Percentiles rank a stretch among this genome's conserved stretches.
phyloP scores from a whole-genome alignment of 1,140 invertebrate species.

The Hyphantria cunea region DNA sequence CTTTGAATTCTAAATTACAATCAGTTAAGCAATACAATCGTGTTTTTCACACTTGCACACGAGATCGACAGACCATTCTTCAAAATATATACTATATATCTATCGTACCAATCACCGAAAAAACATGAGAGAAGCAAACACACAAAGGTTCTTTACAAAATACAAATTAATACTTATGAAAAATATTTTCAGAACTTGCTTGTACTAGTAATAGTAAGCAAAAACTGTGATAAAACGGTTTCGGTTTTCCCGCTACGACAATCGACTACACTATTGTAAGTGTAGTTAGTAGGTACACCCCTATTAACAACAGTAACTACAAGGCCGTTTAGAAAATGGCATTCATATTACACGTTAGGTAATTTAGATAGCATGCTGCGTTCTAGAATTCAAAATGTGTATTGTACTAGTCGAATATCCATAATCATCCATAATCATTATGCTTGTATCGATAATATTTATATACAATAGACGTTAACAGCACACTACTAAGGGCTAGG shows the following conservation, averaged over 20 bases:
- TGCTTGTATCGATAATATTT: constrained; percentile 21
- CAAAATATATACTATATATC: too few species aligned
- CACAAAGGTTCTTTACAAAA: too few species aligned
- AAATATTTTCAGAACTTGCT: too few species aligned
- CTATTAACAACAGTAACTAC: too few species aligned
- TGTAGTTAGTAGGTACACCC: not conserved
- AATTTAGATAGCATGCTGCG: constrained; percentile 22
- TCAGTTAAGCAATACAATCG: too few species aligned
- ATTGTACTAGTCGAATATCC: constrained; percentile 15
- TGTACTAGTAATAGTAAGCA: too few species aligned
- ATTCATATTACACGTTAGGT: constrained; percentile 15
- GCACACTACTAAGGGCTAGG: not conserved
- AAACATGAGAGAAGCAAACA: too few species aligned
- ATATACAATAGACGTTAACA: not conserved
- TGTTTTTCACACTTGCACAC: too few species aligned
- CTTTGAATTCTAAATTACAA: too few species aligned
- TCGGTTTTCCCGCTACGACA: constrained; percentile 1
- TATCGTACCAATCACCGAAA: too few species aligned
- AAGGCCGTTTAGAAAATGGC: constrained; percentile 19
- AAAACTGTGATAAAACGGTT: not conserved
- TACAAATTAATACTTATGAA: too few species aligned
- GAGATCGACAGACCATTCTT: too few species aligned
- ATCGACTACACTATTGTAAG: not conserved
- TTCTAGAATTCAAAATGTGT: constrained; percentile 22
- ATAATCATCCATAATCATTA: constrained; percentile 27